These are phyloP conservation scores for Typhlichthys subterraneus DNA, from an alignment of 2,797 vertebrate genomes.

Conservation along the genomic window DNA sequence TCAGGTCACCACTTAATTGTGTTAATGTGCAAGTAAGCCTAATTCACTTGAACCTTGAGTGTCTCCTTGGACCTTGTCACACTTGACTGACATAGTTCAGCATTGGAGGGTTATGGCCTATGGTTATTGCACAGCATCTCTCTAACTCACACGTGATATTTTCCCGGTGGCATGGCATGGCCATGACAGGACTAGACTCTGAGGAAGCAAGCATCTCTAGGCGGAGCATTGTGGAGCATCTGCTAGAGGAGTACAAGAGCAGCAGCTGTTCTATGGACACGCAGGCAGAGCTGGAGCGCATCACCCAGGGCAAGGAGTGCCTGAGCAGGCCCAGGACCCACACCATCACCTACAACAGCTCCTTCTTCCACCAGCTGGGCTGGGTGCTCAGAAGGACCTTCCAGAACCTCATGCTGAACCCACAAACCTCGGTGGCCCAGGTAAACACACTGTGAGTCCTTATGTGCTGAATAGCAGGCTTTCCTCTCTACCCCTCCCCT, in stretches of 20 bases:
- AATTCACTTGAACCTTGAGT: slow-evolving; percentile 4
- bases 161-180: background rate
- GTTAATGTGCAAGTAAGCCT: background rate
- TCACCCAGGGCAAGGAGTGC: slow-evolving; percentile 62
- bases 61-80: background rate
- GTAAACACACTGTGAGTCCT: slow-evolving; percentile 55
- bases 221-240: slow-evolving; percentile 75
- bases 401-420: slow-evolving; percentile 87
- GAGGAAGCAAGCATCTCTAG: slow-evolving; percentile 47
- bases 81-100: background rate
- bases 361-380: slow-evolving; percentile 87
- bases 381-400: slow-evolving; percentile 89
- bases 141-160: background rate
- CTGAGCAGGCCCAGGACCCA: slow-evolving; percentile 44
- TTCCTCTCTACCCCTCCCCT: too few relatives aligned
- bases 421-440: slow-evolving; percentile 91
- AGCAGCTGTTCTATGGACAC: slow-evolving; percentile 78
- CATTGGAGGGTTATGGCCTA: background rate
- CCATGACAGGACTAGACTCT: slow-evolving; percentile 55
- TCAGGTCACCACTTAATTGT: slow-evolving; percentile 5
- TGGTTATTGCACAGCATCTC: background rate
- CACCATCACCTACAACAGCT: slow-evolving; percentile 82
- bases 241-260: slow-evolving; percentile 80
- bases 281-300: slow-evolving; percentile 74
- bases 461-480: background rate